Conservation (phyloP, 2,888 invertebrate genomes). For the Drosophila melanocephala region DNA sequence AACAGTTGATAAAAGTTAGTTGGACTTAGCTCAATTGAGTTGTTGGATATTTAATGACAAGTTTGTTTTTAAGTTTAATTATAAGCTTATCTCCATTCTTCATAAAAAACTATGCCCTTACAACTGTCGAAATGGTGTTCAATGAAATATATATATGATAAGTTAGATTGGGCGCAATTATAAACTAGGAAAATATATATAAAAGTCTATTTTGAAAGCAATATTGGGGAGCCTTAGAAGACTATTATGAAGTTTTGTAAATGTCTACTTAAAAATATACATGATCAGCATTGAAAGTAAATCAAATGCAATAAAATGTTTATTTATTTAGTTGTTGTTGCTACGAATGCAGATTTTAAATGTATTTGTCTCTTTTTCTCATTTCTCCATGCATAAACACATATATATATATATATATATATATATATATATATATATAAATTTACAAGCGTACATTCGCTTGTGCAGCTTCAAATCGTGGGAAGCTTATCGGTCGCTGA, state of each 20-base stretch:
- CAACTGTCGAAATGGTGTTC: background rate
- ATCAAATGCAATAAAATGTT: background rate
- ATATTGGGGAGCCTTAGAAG: rapidly evolving
- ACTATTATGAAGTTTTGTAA: background rate
- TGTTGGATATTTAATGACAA: slow-evolving; percentile 3
- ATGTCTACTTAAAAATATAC: background rate
- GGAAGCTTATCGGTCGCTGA: background rate
- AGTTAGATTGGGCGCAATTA: background rate
- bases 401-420: too few species aligned
- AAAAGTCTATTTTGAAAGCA: background rate
- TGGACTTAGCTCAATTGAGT: slow-evolving; percentile 24
- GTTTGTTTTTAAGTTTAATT: slow-evolving; percentile 3
- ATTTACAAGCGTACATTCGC: background rate
- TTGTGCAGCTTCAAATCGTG: background rate
- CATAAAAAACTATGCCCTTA: background rate
- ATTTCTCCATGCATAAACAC: background rate
- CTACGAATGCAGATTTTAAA: background rate
- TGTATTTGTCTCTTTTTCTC: background rate
- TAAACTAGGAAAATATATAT: background rate
- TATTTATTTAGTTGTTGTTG: background rate
- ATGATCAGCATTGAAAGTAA: background rate
- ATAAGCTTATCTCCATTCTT: slow-evolving; percentile 9
- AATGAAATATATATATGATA: background rate
- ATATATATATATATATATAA: background rate
- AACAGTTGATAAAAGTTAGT: slow-evolving; percentile 11